Evolutionary conservation across 2,113 vertebrate species (phyloP).

Genomic region (Tachuris rubrigastra): DNA sequence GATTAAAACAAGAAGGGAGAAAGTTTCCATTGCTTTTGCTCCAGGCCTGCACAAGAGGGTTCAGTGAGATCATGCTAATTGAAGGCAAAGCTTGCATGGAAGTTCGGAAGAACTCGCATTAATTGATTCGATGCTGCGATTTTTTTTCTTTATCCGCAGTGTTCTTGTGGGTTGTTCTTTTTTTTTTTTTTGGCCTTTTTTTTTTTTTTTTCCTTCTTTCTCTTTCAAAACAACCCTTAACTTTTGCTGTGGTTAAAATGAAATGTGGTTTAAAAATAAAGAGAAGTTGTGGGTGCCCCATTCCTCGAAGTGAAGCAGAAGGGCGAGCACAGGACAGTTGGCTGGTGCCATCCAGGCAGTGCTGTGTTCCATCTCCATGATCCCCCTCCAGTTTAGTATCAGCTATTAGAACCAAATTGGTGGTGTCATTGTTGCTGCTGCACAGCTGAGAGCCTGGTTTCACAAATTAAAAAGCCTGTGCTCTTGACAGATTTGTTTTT

Average conservation of each 20-base stretch:
- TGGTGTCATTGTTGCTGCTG: neutral
- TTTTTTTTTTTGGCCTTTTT: neutral
- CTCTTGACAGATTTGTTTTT: conserved; percentile 21
- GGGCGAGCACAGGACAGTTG: neutral
- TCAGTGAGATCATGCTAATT: conserved; percentile 77
- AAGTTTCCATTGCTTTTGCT: conserved; percentile 78
- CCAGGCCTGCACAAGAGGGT: conserved; percentile 72
- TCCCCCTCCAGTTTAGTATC: neutral
- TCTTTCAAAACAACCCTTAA: neutral
- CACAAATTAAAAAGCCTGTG: neutral
- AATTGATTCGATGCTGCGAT: conserved; percentile 72
- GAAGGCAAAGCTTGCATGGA: conserved; percentile 74
- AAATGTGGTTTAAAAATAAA: neutral
- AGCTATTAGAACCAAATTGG: neutral
- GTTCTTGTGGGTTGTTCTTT: neutral
- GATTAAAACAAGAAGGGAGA: conserved; percentile 85
- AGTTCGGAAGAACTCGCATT: conserved; percentile 64
- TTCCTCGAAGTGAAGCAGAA: neutral
- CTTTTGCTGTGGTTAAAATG: neutral
- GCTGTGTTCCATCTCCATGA: neutral
- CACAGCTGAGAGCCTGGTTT: conserved; percentile 25
- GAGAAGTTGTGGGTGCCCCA: neutral
- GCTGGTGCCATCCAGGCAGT: neutral
- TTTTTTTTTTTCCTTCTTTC: neutral
- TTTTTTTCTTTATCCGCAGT: conserved; percentile 34